These are phyloP conservation scores for Megalops atlanticus DNA, from an alignment of 2,113 vertebrate species.

Conservation along the genomic window DNA sequence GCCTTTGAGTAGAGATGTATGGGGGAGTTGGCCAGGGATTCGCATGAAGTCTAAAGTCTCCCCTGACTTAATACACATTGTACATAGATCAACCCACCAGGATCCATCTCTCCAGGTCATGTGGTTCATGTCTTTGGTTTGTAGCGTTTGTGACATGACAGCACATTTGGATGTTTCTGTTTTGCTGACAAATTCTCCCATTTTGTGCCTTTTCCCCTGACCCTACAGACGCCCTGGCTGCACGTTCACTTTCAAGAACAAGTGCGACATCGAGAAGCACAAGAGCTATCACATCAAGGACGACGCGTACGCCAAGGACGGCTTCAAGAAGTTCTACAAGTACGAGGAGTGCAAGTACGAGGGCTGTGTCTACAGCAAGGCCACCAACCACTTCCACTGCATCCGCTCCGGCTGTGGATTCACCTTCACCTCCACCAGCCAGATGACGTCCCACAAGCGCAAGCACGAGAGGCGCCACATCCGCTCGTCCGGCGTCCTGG, in stretches of 20 bases:
- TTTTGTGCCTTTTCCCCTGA: background rate
- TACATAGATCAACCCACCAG: background rate
- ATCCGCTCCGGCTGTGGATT: constrained; percentile 97
- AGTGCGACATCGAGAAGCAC: constrained; percentile 99
- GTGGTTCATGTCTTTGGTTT: background rate
- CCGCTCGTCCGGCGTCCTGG: constrained; percentile 84
- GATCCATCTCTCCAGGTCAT: background rate
- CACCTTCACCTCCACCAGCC: constrained; percentile 99
- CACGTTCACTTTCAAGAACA: constrained; percentile 99
- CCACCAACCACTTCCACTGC: constrained; percentile 99
- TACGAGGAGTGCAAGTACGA: constrained; percentile 99
- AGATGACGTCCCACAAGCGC: constrained; percentile 99
- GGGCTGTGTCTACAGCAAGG: constrained; percentile 98
- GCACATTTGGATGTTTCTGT: background rate
- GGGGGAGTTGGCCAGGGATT: background rate
- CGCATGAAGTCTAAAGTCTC: background rate
- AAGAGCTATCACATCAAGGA: constrained; percentile 99
- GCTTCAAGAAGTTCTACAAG: constrained; percentile 99
- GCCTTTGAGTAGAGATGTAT: background rate
- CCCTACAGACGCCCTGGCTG: constrained; percentile 87
- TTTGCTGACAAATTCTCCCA: background rate
- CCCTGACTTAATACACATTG: background rate
- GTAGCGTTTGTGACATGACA: background rate
- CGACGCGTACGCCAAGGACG: constrained; percentile 97
- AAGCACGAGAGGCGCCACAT: constrained; percentile 96